A percentile compares a stretch with the other conserved stretches of the same genome.
Conservation (phyloP, 2,113 vertebrate species). For the Platycercus adscitus region DNA sequence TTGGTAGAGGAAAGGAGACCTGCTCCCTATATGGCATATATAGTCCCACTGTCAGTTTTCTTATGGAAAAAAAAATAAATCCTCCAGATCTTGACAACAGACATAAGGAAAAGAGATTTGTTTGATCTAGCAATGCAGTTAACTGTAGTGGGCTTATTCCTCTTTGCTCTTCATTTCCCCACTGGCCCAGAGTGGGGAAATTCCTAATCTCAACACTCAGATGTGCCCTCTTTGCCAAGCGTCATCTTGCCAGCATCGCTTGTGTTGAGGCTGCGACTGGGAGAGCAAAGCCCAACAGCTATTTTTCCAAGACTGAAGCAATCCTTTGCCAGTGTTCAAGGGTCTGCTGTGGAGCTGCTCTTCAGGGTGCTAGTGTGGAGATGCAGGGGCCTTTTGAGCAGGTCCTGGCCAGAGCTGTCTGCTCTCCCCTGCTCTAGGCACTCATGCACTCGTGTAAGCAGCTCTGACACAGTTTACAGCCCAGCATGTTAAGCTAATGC, state of each 20-base stretch:
- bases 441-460: neutral
- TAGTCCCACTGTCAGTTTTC: neutral
- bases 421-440: rapidly evolving
- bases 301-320: neutral
- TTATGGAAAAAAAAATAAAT: neutral
- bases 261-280: neutral
- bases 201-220: neutral
- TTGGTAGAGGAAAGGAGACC: neutral
- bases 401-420: neutral
- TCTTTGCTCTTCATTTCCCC: neutral
- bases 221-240: neutral
- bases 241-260: neutral
- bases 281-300: neutral
- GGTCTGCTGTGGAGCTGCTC: neutral
- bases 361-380: neutral
- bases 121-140: neutral
- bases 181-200: neutral
- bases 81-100: neutral
- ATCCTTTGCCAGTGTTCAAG: neutral
- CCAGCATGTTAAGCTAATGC: neutral
- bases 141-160: neutral
- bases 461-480: neutral
- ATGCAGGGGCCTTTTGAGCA: neutral
- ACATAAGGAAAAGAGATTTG: neutral
- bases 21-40: neutral